These are phyloP conservation scores for Poeciliopsis turneri DNA, from an alignment of 2,797 vertebrate species.

Conservation along the genomic window DNA sequence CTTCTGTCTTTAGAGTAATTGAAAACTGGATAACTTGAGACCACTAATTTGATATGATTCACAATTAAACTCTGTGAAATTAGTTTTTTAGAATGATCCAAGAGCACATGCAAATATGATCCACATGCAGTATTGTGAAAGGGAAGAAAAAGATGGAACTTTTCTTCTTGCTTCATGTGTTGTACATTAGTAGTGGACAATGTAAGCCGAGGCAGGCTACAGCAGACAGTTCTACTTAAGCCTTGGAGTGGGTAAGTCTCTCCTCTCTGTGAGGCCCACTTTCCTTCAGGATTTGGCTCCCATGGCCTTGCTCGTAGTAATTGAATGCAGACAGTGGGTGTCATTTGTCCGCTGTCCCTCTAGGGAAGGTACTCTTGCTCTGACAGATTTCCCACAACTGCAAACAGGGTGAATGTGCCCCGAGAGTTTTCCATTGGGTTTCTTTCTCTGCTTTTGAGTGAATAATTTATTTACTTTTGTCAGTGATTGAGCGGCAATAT, in stretches of 20 bases:
- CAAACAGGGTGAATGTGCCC: conserved; percentile 70
- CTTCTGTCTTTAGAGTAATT: conserved; percentile 40
- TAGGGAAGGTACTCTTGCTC: conserved; percentile 69
- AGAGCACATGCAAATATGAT: conserved; percentile 59
- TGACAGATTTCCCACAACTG: conserved; percentile 81
- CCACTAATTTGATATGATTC: conserved; percentile 57
- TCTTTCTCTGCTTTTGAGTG: conserved; percentile 50
- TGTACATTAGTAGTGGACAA: conserved; percentile 73
- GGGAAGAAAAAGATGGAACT: conserved; percentile 56
- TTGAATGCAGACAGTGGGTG: conserved; percentile 78
- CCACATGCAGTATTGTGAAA: conserved; percentile 51
- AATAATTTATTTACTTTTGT: conserved; percentile 80
- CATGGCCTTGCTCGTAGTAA: conserved; percentile 72
- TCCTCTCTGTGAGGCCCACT: conserved; percentile 46
- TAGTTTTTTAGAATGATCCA: conserved; percentile 42
- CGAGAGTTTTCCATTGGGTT: conserved; percentile 56
- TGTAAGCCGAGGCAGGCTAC: conserved; percentile 76
- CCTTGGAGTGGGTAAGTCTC: conserved; percentile 49
- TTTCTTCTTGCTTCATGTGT: conserved; percentile 73
- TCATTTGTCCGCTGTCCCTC: conserved; percentile 79
- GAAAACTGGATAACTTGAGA: conserved; percentile 34
- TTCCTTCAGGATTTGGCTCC: conserved; percentile 68
- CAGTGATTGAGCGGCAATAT: conserved; percentile 59
- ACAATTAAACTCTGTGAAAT: conserved; percentile 61
- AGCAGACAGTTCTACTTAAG: conserved; percentile 76